Conservation (phyloP, 2,888 invertebrate species). For the Tetrapedia diversipes region DNA sequence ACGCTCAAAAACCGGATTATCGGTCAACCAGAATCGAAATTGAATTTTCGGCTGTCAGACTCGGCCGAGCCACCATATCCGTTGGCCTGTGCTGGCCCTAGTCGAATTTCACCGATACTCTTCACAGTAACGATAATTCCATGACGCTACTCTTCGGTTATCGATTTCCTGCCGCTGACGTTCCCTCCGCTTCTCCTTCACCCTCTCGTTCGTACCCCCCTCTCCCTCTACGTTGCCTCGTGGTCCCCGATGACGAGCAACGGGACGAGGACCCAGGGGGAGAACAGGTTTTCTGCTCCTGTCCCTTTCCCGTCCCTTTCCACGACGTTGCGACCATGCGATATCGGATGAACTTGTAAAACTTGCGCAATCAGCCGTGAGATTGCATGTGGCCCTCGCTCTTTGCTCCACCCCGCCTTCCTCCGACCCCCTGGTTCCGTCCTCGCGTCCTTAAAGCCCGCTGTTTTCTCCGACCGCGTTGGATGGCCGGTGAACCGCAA, state of each 20-base stretch:
- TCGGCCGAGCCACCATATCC: not conserved
- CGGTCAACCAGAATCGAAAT: slow-evolving; percentile 25
- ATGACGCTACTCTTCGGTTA: slow-evolving; percentile 24
- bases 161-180: slow-evolving; percentile 24
- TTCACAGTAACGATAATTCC: slow-evolving; percentile 49
- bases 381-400: slow-evolving; percentile 68
- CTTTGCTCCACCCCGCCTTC: slow-evolving; percentile 15
- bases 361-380: slow-evolving; percentile 75
- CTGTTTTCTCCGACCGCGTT: slow-evolving; percentile 39
- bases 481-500: slow-evolving; percentile 46
- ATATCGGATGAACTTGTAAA: slow-evolving; percentile 75
- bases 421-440: not conserved
- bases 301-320: slow-evolving; percentile 42
- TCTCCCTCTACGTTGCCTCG: not conserved
- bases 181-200: not conserved
- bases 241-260: slow-evolving; percentile 7
- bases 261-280: slow-evolving; percentile 6
- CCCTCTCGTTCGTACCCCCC: not conserved
- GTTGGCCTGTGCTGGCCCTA: slow-evolving; percentile 18
- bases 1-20: slow-evolving; percentile 33
- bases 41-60: slow-evolving; percentile 42
- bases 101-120: slow-evolving; percentile 37
- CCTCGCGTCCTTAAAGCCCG: not conserved
- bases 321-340: slow-evolving; percentile 49
- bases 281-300: slow-evolving; percentile 19